These are phyloP conservation scores for Ciconia stormi DNA, from an alignment of 2,113 vertebrate genomes.

Conservation along the genomic window DNA sequence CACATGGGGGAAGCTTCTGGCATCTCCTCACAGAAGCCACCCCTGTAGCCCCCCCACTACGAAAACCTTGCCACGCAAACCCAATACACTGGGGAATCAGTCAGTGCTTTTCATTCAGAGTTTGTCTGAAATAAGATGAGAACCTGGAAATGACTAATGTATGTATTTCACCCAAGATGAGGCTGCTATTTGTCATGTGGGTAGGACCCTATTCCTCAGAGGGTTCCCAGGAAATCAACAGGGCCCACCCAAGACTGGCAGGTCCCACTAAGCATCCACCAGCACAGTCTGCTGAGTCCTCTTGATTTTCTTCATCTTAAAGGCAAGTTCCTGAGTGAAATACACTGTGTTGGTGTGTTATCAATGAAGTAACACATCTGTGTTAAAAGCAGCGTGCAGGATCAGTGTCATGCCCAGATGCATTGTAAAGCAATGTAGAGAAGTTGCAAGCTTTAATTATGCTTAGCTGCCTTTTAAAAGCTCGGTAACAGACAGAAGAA, in stretches of 20 bases:
- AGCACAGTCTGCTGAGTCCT: background rate
- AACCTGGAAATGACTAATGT: background rate
- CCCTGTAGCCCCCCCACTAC: no score
- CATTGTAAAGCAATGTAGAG: background rate
- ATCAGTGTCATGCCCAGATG: accelerated
- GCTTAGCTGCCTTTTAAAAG: background rate
- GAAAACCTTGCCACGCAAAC: background rate
- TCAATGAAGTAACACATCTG: background rate
- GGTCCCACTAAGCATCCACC: accelerated
- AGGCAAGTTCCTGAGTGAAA: background rate
- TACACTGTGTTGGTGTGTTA: background rate
- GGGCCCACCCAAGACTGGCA: no score
- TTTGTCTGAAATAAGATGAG: background rate
- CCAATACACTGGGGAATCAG: background rate
- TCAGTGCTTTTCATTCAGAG: background rate
- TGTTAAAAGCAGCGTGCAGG: background rate
- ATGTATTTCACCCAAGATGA: background rate
- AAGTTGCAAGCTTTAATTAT: background rate
- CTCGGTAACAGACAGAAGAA: background rate
- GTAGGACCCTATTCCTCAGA: background rate
- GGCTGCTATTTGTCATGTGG: background rate
- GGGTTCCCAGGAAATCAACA: background rate
- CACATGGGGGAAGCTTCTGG: background rate
- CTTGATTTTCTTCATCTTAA: background rate
- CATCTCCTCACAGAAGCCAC: background rate